Evolutionary conservation across 23 tunicate genomes (phyloP), one percentile per base, ranked within the genome.

Genomic region (Halocynthia roretzi): DNA sequence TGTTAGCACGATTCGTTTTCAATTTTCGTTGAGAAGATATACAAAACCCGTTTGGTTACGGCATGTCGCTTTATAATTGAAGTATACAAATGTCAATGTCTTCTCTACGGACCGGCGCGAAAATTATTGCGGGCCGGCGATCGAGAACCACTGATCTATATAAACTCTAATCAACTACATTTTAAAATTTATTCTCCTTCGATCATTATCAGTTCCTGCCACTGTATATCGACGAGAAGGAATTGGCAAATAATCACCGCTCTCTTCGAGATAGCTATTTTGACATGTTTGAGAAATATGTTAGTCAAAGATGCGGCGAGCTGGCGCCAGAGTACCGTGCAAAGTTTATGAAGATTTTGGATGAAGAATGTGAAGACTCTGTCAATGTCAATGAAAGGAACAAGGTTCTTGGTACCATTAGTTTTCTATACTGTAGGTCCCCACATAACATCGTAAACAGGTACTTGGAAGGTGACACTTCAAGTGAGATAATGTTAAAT

Each of bases 401-500:
- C 6, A 65, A 65, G 70, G 70, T 65, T 48, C 70, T 20, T 65
- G 70, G 70, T 65, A 48, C 70, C 4, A 31, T 31, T 31, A 31
- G 44, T 31, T 31, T 31, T 4, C 44, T 31, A 31, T 31, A 31
- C 44, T 0, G 44, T 31, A 31, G 44, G 44, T 31, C 44, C 44
- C 44, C 44, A 31, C 4, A 4, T 31, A 31, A 31, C 44, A 31
- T 31, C 44, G 44, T 31, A 4, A 31, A 31, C 4, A 4, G 1
- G 44, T 31, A 0, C 44, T 31, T 31, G 44, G 44, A 31, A 4
- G 4, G 44, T 31, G 44, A 1, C 44, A 31, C 44, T 31, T 31
- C 4, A 31, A 31, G 44, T 31, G 44, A 31, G 4, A 4, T 1
- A 31, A 31, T 31, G 44, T 31, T 31, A 31, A 31, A 31, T 31